These are phyloP conservation scores for Drosophila watanabei DNA, from an alignment of 1,140 invertebrate genomes.

Conservation along the genomic window DNA sequence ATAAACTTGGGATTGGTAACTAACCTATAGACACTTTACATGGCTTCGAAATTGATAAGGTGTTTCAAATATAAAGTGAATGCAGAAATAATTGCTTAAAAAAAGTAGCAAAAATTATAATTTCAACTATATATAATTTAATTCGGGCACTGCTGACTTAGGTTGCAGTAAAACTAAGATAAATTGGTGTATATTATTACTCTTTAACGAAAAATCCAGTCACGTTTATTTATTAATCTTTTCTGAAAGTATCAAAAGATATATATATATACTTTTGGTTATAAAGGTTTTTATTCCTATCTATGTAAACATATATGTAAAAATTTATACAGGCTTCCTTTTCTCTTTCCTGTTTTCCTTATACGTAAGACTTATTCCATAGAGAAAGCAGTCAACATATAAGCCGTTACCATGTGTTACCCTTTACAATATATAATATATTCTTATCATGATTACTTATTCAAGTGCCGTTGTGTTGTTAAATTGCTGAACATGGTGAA, in stretches of 20 bases:
- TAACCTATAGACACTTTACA: not conserved
- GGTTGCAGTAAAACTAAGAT: not conserved
- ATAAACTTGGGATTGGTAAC: not conserved
- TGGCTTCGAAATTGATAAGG: not conserved
- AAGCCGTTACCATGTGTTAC: not conserved
- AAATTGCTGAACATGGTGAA: constrained; percentile 6
- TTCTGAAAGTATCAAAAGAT: not conserved
- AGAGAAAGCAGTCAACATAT: not conserved
- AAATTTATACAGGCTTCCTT: not conserved
- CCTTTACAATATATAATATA: not conserved
- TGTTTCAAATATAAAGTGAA: no score
- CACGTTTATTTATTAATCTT: not conserved
- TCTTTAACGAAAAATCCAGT: not conserved
- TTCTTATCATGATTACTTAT: constrained; percentile 5
- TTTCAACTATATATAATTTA: no score
- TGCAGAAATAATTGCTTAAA: not conserved
- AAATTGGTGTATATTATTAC: not conserved
- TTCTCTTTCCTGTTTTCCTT: not conserved
- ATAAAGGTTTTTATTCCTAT: no score
- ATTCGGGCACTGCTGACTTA: no score
- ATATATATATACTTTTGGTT: no score
- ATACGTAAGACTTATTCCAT: not conserved
- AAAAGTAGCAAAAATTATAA: not conserved
- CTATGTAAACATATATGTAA: not conserved
- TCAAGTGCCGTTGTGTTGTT: not conserved